Base-by-base conservation (phyloP, 2,888 invertebrate species). In the Volucella zonaria region DNA sequence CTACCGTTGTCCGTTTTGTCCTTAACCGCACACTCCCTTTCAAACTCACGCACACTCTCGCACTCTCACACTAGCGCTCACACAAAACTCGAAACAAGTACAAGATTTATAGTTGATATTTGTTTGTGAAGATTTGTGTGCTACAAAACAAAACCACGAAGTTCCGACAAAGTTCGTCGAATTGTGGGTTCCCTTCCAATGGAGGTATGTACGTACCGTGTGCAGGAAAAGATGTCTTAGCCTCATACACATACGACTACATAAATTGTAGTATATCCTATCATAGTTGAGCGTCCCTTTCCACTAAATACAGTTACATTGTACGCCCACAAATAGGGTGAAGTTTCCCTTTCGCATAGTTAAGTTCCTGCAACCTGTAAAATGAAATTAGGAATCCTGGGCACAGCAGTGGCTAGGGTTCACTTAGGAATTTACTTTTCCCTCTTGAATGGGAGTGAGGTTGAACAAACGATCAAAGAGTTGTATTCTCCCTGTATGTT, bases 331-430 rank as follows among this genome's bases (percentile, higher is more conserved):
- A 76, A 71, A 58, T 51, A 61, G 62, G 59, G 45, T 71, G 61
- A 85, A 76, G 81, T 85, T 85, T 85, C 76, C 59, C 80, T 83
- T 76, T 83, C 80, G 81, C 81, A 68, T 85, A 85, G 85, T 85
- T 81, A 73, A 76, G 81, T 85, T 85, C 68, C 81, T 77, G 76
- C 81, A 76, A 85, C 85, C 85, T 85, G 81, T 81, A 52, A 81
- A 85, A 85, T 85, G 62, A 81, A 85, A 85, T 77, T 81, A 85
- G 76, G 80, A 80, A 81, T 77, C 58, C 76, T 42, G 56, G 59
- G 52, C 62, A 61, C 66, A 70, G 49, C 40, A 47, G 75, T 70
- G 62, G 70, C 70, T 64, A 59, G 70, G 71, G 62, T 80, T 85
- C 66, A 76, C 64, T 76, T 54, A 80, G 71, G 80, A 85, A 85